phyloP scores from a whole-genome alignment of 1,140 invertebrate genomes.

The Drosophila subpulchrella region DNA sequence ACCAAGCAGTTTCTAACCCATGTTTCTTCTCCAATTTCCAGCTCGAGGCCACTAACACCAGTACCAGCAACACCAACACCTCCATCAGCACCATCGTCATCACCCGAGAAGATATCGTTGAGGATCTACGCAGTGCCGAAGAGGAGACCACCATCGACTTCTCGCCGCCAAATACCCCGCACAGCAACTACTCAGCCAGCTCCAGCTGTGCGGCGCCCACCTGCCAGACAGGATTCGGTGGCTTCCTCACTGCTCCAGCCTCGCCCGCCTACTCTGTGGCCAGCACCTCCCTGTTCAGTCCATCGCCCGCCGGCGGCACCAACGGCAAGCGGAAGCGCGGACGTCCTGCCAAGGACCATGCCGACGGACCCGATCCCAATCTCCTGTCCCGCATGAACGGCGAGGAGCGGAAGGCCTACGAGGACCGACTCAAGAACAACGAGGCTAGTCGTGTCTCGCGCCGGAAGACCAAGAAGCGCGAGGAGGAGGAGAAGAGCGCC shows the following conservation, averaged over 20 bases:
- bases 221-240: conserved; percentile 58
- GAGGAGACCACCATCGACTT: conserved; percentile 61
- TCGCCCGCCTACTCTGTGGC: conserved; percentile 66
- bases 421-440: conserved; percentile 77
- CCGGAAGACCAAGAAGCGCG: conserved; percentile 70
- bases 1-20: background rate
- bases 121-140: conserved; percentile 55
- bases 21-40: conserved; percentile 8
- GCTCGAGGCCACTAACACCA: conserved; percentile 12
- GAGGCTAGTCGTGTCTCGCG: conserved; percentile 78
- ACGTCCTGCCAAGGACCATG: conserved; percentile 75
- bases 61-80: conserved; percentile 1
- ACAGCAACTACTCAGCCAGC: conserved; percentile 52
- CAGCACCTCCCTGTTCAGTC: conserved; percentile 64
- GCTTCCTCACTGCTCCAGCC: conserved; percentile 61
- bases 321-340: conserved; percentile 66
- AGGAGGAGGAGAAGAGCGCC: conserved; percentile 51
- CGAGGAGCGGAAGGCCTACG: conserved; percentile 55
- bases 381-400: conserved; percentile 55
- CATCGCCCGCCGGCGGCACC: conserved; percentile 12
- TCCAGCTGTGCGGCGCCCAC: conserved; percentile 43
- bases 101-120: conserved; percentile 37
- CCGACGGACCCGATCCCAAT: conserved; percentile 70
- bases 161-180: conserved; percentile 68
- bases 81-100: conserved; percentile 11